Base-by-base conservation (phyloP, 2,113 vertebrate species). In the Gasterosteus nipponicus region DNA sequence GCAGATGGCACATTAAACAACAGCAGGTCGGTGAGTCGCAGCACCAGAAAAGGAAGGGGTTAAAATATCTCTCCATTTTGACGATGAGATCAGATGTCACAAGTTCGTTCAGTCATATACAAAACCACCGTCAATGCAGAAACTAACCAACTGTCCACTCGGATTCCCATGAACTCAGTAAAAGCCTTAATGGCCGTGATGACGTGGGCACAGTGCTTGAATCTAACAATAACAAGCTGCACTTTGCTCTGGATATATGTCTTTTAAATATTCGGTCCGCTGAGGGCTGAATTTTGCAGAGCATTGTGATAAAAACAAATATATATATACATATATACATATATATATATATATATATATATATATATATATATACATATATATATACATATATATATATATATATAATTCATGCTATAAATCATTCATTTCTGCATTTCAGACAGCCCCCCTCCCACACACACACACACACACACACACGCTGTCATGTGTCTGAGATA, bases 1-100 rank as follows among this genome's bases (percentile, higher is more conserved):
- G 67, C 87, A 91, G 90, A 92, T 90, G 90, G 90, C 29, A 53
- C 63, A 65, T 78, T 68, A 65, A 82, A 86, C 69, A 69, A 59
- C 60, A 83, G 58, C 59, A 82, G 64, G 12, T 44, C 42, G 38
- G 64, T 33, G 65, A 73, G 46, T 51, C 39, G 47, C 44, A 69
- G 33, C 2, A 53, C 12, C 6, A 26, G 47, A 41, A 2, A 5
- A 72, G 62, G 60, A 49, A 29, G 54, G 84, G 79, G 76, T 74
- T 72, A 46, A 73, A 62, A 66, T 18, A 53, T 53, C 47, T 61
- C 39, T 46, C 29, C 41, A 72, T 69, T 49, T 41, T 74, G 57
- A 75, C 54, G 47, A 81, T 80, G 62, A 83, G 60, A 83, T 83
- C 70, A 54, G 70, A 84, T 22, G 4, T 18, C 51, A 22, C 39